phyloP scores from a whole-genome alignment of 2,113 vertebrate species.

The Corythoichthys haematopterus region DNA sequence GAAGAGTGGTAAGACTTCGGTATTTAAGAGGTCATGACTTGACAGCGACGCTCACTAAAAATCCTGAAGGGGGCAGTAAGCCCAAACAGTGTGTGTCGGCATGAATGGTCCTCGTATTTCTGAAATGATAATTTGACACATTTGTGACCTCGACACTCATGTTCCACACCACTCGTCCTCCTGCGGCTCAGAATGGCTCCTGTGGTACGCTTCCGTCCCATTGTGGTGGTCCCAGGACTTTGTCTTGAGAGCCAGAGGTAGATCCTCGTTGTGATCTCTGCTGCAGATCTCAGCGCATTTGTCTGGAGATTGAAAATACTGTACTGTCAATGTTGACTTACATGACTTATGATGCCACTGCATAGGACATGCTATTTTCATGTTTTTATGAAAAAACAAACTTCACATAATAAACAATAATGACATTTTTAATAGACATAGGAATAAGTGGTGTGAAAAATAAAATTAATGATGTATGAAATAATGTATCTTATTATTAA shows the following conservation, averaged over 20 bases:
- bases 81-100: neutral
- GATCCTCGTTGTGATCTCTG: conserved; percentile 9
- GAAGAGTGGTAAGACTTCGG: no score
- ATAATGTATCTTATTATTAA: no score
- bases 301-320: conserved; percentile 45
- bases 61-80: conserved; percentile 52
- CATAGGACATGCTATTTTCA: no score
- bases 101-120: neutral
- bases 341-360: no score
- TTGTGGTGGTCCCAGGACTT: neutral
- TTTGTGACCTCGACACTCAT: neutral
- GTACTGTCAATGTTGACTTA: no score
- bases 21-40: no score
- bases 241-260: neutral
- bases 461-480: no score
- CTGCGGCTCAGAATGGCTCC: conserved; percentile 64
- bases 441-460: no score
- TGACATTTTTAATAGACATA: no score
- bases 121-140: neutral
- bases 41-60: conserved; percentile 4
- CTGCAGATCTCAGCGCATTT: neutral
- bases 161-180: conserved; percentile 70
- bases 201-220: conserved; percentile 5
- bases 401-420: no score
- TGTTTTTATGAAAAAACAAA: no score